Base-by-base conservation (phyloP, 2,888 invertebrate genomes). In the Mesochorus sp. region DNA sequence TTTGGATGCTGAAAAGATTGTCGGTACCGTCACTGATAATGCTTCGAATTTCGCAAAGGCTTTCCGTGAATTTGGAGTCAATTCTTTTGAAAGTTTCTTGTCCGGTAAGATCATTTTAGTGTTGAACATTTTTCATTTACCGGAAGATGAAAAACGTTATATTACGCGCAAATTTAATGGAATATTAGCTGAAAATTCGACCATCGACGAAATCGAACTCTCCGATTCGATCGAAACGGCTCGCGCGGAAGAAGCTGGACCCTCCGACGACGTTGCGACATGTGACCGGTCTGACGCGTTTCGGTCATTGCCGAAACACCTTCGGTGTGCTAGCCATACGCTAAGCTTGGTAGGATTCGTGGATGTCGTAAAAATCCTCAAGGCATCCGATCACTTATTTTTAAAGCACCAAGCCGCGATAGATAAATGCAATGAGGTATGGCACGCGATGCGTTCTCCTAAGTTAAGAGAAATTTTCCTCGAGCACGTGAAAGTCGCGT, bases 1-100 rank as follows among this genome's bases (percentile, higher is more conserved):
- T 28, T 76, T 80, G 59, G 24, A 37, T 8, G 4, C 17, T 6
- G 59, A 73, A 51, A 76, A 81, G 28, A 70, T 80, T 51, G 39
- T 76, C n/a, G 76, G n/a, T n/a, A 34, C 34, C 1, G 34, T 34
- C 34, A 34, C 34, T 8, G 34, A 34, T 6, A 34, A 34, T 6
- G 34, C 10, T n/a, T 34, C 34, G 1, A 34, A 34, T 34, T 34
- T 34, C 8, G 34, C n/a, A 8, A 34, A 34, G n/a, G 34, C 34
- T 4, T 34, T 34, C 8, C 34, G 8, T 1, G 34, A 34, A 34
- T 34, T 34, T 34, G 34, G 34, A 5, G 34, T 34, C 1, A 6
- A 34, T 4, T n/a, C 8, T 10, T n/a, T 6, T 6, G 34, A 34
- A 1, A 4, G 3, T 8, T 34, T 34, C n/a, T 34, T 34, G 3